A percentile compares a stretch with the other conserved stretches of the same genome.
Evolutionary conservation across 2,888 invertebrate genomes (phyloP).

Genomic region (Heliconius erato): DNA sequence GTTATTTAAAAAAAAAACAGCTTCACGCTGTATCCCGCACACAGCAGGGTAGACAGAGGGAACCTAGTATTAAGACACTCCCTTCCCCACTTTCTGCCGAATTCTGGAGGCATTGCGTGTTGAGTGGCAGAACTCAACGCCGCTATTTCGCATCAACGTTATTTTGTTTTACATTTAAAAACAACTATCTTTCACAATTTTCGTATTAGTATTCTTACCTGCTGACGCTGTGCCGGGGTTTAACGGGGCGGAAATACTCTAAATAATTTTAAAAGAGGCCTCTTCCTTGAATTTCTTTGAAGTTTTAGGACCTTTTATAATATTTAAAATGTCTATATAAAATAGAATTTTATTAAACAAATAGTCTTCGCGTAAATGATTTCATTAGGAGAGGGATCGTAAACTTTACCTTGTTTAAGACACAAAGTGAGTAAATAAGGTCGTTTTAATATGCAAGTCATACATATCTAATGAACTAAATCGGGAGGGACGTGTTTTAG

Average conservation of each 20-base stretch:
- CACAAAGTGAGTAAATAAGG: background rate
- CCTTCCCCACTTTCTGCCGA: too few relatives aligned
- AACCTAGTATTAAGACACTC: too few relatives aligned
- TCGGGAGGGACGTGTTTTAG: background rate
- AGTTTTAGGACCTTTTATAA: constrained; percentile 4
- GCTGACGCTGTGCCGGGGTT: too few relatives aligned
- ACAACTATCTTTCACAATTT: background rate
- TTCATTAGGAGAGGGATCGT: constrained; percentile 20
- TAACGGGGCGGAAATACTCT: background rate
- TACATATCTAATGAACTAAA: constrained; percentile 21
- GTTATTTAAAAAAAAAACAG: background rate
- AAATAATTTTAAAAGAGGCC: background rate
- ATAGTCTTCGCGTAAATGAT: background rate
- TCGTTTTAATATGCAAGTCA: constrained; percentile 20
- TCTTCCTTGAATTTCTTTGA: constrained; percentile 12
- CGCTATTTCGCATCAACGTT: too few relatives aligned
- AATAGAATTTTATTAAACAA: constrained; percentile 5
- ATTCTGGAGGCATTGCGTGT: too few relatives aligned
- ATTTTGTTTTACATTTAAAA: background rate
- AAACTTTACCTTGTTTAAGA: constrained; percentile 10
- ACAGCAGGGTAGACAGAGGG: too few relatives aligned
- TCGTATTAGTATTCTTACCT: background rate
- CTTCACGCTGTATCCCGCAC: too few relatives aligned
- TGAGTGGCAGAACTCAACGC: too few relatives aligned
- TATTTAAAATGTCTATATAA: background rate